Evolutionary conservation across 2,113 vertebrate genomes (phyloP), one percentile per base, ranked within the genome.

Genomic region (Syngnathus typhle): DNA sequence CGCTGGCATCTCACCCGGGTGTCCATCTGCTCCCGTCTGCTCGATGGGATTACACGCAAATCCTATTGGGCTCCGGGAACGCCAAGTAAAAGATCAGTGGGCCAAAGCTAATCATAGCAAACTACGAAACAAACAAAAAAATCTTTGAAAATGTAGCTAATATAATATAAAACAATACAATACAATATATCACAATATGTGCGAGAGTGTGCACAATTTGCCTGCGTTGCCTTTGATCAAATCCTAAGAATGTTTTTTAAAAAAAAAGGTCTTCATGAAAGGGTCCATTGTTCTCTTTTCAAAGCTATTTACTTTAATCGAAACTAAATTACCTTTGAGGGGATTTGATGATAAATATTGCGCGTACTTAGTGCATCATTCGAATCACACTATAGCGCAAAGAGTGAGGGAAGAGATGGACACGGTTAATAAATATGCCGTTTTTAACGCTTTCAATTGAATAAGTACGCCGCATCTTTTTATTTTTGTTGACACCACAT

Each of bases 31-130:
- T 85, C 76, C 19, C 56, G 69, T 68, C 68, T 76, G 80, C 84
- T 87, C 82, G 32, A 62, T 51, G 71, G 87, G 88, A 88, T 89
- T 89, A 88, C 79, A 79, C 70, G 66, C n/a, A 89, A 88, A 88
- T 88, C 85, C 88, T 78, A 82, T 85, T 88, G 86, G 80, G 85
- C 80, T 71, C 70, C 66, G 60, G 69, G 78, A 82, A 74, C 39
- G 65, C 75, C 68, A 75, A 77, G 78, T 82, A 82, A 85, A 81
- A 87, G 80, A 87, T 84, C 79, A 82, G 79, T 36, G 74, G 76
- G 82, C 73, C 78, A 68, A 75, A 83, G 83, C 76, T 80, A 74
- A 82, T 86, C 80, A 82, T 73, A 72, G 76, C 68, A 81, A 85
- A 77, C 73, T 70, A 52, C 43, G 49, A 41, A 32, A 32, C 27